phyloP scores from a whole-genome alignment of 2,888 invertebrate species.

The Coenonympha arcania region DNA sequence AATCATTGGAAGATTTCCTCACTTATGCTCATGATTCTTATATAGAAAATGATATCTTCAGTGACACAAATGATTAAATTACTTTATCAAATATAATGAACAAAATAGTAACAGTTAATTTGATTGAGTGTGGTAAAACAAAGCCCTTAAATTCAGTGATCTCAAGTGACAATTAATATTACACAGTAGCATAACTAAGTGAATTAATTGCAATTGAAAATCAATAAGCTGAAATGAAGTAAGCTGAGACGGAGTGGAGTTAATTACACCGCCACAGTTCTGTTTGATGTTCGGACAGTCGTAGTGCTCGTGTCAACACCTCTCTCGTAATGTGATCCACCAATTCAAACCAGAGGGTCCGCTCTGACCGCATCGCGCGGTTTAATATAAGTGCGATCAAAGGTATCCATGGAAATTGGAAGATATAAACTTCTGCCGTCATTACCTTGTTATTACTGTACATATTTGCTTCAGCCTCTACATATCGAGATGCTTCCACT shows the following conservation, averaged over 20 bases:
- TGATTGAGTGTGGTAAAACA: background rate
- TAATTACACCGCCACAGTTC: constrained; percentile 54
- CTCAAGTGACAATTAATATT: constrained; percentile 20
- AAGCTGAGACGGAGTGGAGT: constrained; percentile 41
- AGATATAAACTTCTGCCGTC: constrained; percentile 26
- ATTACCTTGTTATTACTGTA: constrained; percentile 23
- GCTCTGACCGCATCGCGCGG: constrained; percentile 53
- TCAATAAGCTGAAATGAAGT: constrained; percentile 37
- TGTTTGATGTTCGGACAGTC: constrained; percentile 53
- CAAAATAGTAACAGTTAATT: background rate
- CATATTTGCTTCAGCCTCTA: constrained; percentile 21
- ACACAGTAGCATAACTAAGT: constrained; percentile 15
- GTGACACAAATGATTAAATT: background rate
- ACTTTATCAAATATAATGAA: too few species aligned
- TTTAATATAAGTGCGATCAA: constrained; percentile 33
- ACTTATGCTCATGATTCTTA: too few species aligned
- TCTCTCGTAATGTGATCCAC: constrained; percentile 57
- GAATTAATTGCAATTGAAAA: constrained; percentile 26
- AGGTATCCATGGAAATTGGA: constrained; percentile 30
- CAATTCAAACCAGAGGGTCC: constrained; percentile 54
- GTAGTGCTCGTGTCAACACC: constrained; percentile 53
- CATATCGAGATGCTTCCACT: constrained; percentile 14
- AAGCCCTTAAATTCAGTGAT: constrained; percentile 10
- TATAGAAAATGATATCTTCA: too few species aligned
- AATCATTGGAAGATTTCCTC: too few species aligned